A percentile compares a stretch with the other conserved stretches of the same genome.
Evolutionary conservation across 2,113 vertebrate genomes (phyloP).

Genomic region (Gymnarchus niloticus): DNA sequence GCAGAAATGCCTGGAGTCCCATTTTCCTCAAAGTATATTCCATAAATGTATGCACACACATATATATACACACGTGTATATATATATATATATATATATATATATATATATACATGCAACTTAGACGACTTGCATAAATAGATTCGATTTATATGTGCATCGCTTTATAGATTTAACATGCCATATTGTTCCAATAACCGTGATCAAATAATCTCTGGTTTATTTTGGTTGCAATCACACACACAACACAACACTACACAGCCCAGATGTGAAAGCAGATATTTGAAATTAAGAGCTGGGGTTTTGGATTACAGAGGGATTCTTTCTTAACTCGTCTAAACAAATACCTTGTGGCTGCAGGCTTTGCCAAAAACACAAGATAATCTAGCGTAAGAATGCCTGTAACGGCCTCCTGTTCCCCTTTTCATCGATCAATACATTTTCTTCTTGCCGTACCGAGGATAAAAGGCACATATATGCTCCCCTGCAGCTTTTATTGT

Average conservation of each 20-base stretch:
- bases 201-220: conserved; percentile 15
- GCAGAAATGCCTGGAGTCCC: background rate
- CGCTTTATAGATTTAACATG: conserved; percentile 12
- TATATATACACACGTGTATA: background rate
- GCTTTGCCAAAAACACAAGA: background rate
- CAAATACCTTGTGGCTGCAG: conserved; percentile 9
- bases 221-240: conserved; percentile 27
- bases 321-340: conserved; percentile 19
- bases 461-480: background rate
- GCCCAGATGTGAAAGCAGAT: conserved; percentile 15
- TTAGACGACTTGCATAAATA: conserved; percentile 11
- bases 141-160: background rate
- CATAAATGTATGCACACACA: background rate
- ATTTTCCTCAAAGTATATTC: background rate
- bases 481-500: background rate
- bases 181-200: conserved; percentile 12
- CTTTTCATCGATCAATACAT: background rate
- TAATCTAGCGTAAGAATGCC: background rate
- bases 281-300: background rate
- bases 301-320: conserved; percentile 17
- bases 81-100: background rate
- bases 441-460: background rate
- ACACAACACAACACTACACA: conserved; percentile 20
- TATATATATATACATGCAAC: background rate
- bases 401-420: background rate